Evolutionary conservation across 2,888 invertebrate genomes (phyloP).

Genomic region (Protodeltote pygarga): DNA sequence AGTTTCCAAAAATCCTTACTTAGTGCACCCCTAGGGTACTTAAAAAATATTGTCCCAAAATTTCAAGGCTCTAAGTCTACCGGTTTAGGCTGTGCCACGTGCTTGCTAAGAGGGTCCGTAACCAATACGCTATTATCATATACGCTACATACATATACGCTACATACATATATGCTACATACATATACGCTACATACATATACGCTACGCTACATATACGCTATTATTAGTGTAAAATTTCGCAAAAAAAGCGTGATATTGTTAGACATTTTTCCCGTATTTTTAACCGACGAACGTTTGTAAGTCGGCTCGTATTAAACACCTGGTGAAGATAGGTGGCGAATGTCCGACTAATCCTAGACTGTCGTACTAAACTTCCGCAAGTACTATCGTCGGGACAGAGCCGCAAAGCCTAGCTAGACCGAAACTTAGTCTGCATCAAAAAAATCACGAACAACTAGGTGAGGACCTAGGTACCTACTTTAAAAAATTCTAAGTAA

Average conservation of each 20-base stretch:
- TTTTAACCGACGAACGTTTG: constrained; percentile 5
- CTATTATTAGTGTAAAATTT: not conserved
- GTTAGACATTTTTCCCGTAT: constrained; percentile 2
- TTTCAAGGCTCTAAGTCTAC: no score
- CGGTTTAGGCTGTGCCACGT: no score
- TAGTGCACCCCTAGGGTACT: no score
- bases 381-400: constrained; percentile 2
- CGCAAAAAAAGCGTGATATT: not conserved
- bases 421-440: constrained; percentile 19
- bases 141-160: no score
- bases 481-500: constrained; percentile 1
- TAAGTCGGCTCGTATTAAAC: constrained; percentile 11
- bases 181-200: no score
- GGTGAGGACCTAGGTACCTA: no score
- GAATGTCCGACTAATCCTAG: constrained; percentile 24
- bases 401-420: constrained; percentile 11
- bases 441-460: constrained; percentile 18
- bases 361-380: constrained; percentile 33
- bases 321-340: constrained; percentile 15
- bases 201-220: not conserved
- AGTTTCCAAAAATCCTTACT: no score
- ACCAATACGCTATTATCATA: no score
- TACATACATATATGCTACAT: not conserved
- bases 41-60: no score
- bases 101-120: no score